Percentiles rank a stretch among this genome's conserved stretches.
Conservation (phyloP, 1,140 invertebrate genomes). For the Steinernema feltiae region DNA sequence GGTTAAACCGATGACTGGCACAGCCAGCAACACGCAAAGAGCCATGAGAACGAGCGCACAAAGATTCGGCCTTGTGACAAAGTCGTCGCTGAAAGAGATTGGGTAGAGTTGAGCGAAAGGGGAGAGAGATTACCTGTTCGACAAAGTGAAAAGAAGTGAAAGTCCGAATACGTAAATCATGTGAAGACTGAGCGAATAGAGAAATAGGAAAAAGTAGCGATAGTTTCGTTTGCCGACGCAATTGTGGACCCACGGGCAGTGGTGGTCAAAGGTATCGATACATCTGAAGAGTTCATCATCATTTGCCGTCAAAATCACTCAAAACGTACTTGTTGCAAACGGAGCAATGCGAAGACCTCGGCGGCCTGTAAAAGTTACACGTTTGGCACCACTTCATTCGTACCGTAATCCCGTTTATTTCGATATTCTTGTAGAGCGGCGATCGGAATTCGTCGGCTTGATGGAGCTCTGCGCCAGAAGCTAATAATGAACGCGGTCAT, state of each 20-base stretch:
- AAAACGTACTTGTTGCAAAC: no score
- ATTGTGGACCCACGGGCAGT: slow-evolving; percentile 99
- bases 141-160: slow-evolving; percentile 74
- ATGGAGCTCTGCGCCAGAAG: slow-evolving; percentile 38
- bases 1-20: slow-evolving; percentile 93
- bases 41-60: slow-evolving; percentile 77
- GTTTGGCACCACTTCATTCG: slow-evolving; percentile 99
- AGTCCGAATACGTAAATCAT: slow-evolving; percentile 87
- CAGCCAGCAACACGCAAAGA: slow-evolving; percentile 78
- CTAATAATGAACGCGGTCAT: neutral
- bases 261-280: slow-evolving; percentile 96
- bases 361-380: slow-evolving; percentile 95
- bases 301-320: no score
- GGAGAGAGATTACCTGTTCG: slow-evolving; percentile 27
- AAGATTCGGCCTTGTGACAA: slow-evolving; percentile 50
- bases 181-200: slow-evolving; percentile 87
- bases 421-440: slow-evolving; percentile 92
- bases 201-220: slow-evolving; percentile 95
- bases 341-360: slow-evolving; percentile 95
- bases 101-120: slow-evolving; percentile 33
- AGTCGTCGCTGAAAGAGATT: slow-evolving; percentile 43
- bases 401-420: slow-evolving; percentile 84
- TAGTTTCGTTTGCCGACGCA: slow-evolving; percentile 98
- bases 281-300: slow-evolving; percentile 48
- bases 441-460: slow-evolving; percentile 81